Evolutionary conservation across 2,888 invertebrate genomes (phyloP), one percentile per base, ranked within the genome.

Genomic region (Heliconius sara): DNA sequence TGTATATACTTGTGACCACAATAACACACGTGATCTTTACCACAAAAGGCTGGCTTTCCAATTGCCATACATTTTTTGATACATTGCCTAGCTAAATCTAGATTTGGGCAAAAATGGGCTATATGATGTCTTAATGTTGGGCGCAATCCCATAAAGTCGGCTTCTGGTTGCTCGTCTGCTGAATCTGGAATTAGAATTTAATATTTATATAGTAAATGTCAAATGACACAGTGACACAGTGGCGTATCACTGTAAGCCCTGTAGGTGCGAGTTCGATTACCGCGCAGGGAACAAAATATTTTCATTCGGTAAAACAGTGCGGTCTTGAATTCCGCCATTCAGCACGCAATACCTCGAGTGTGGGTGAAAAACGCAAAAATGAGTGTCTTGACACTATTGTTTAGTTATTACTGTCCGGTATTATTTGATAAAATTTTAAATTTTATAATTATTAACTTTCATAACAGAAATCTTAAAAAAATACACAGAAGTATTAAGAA

Each of bases 31-130:
- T 94, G 93, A 79, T 95, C 94, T 80, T 94, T 94, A 0, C 93
- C 94, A 63, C 95, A 95, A 80, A 94, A 95, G 0, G 95, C 94
- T 30, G 94, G 92, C 74, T 91, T 90, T 0, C 91, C 91, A 2
- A 80, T 19, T 27, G 84, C 76, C 89, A 91, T 89, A 73, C 95
- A 95, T 27, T 83, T 88, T 30, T 84, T 84, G n/a, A 95, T 93
- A 67, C 95, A 95, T 3, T 72, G 2, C 30, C 91, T 86, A 0
- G 94, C 95, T 12, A 83, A 65, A 0, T 90, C 86, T 0, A 94
- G 83, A 76, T 91, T 87, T 0, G 93, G 91, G 52, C 95, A 95
- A 83, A 95, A 94, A 79, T 95, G 95, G 0, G 94, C 92, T 3
- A 95, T 94, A 52, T 95, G 94, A 76, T 95, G 95, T 3, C 93